Percentiles rank a stretch among this genome's conserved stretches.
Evolutionary conservation across 2,113 vertebrate species (phyloP).

Genomic region (Actenoides hombroni): DNA sequence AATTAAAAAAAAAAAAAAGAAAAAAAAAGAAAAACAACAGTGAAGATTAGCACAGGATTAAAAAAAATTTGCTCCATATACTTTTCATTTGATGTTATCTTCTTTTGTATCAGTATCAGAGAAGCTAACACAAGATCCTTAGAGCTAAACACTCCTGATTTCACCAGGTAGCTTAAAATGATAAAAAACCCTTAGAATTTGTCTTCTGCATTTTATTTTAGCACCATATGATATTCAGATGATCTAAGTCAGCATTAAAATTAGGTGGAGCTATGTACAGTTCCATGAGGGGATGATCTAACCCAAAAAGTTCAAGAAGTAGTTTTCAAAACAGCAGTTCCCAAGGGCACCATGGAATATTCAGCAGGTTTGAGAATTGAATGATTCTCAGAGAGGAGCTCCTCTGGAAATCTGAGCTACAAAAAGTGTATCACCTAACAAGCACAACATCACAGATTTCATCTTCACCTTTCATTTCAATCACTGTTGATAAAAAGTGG

Average conservation of each 20-base stretch:
- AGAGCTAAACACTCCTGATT: neutral
- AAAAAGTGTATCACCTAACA: neutral
- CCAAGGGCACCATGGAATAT: neutral
- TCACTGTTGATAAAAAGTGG: neutral
- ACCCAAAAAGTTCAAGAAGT: neutral
- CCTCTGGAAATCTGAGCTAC: neutral
- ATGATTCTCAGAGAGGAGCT: neutral
- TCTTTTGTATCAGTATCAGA: neutral
- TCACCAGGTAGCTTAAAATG: neutral
- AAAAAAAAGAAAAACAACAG: neutral
- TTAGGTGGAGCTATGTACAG: neutral
- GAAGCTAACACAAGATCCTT: neutral
- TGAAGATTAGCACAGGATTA: neutral
- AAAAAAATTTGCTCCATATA: neutral
- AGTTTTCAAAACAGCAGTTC: slow-evolving; percentile 18
- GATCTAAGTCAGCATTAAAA: neutral
- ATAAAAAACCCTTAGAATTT: neutral
- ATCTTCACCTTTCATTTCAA: neutral
- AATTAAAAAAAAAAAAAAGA: neutral
- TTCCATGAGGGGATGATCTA: neutral
- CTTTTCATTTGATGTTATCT: neutral
- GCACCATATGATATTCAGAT: neutral
- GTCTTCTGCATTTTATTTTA: neutral
- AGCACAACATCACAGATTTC: neutral
- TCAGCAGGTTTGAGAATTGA: neutral